Evolutionary conservation across 1,140 invertebrate genomes (phyloP).

Genomic region (Drosophila athabasca): DNA sequence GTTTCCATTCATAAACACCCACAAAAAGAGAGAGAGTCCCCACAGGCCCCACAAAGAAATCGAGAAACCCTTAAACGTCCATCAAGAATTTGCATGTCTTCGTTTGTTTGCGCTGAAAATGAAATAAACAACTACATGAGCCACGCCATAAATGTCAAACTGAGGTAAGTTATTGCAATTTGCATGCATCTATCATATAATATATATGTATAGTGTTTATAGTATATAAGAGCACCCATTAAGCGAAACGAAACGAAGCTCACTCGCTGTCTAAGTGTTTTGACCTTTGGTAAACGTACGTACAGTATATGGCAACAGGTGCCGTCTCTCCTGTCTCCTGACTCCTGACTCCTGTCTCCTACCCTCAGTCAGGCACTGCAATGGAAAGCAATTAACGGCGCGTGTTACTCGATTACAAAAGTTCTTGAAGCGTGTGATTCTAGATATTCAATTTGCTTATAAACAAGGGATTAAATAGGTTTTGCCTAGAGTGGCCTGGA

Average conservation of each 20-base stretch:
- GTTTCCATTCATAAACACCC: too few species aligned
- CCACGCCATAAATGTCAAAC: conserved; percentile 79
- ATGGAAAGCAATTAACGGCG: conserved; percentile 43
- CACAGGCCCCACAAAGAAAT: background rate
- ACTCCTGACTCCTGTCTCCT: background rate
- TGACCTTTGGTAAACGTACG: conserved; percentile 51
- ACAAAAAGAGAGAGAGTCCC: background rate
- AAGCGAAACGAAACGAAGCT: background rate
- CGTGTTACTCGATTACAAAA: conserved; percentile 34
- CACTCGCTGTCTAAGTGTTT: conserved; percentile 48
- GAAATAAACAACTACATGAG: conserved; percentile 80
- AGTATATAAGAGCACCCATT: background rate
- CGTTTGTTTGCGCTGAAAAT: conserved; percentile 72
- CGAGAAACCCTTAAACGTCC: conserved; percentile 26
- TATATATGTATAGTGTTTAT: background rate
- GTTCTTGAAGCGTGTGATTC: background rate
- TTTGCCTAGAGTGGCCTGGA: too few species aligned
- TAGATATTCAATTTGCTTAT: conserved; percentile 30
- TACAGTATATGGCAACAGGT: conserved; percentile 61
- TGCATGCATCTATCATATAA: conserved; percentile 22
- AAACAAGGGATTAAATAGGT: too few species aligned
- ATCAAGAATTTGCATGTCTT: conserved; percentile 75
- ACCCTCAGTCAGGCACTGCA: conserved; percentile 8
- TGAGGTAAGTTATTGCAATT: conserved; percentile 63
- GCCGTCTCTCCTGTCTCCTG: conserved; percentile 11